Evolutionary conservation across 92 coral and sea anemone species (phyloP).

Genomic region (Actinostola sp.): DNA sequence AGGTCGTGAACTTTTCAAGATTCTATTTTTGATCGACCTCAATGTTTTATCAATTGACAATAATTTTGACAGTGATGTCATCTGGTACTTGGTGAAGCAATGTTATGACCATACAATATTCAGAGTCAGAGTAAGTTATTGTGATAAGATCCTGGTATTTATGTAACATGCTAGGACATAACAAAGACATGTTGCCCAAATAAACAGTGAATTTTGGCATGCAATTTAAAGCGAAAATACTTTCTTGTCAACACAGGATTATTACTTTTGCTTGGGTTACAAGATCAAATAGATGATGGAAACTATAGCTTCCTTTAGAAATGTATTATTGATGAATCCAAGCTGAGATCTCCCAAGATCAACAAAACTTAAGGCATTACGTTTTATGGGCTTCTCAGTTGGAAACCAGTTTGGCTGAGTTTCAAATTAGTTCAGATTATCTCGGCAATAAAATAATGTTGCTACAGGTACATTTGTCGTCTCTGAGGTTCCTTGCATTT

Average conservation of each 20-base stretch:
- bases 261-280: conserved; percentile 1
- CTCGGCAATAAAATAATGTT: too few species aligned
- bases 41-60: conserved; percentile 4
- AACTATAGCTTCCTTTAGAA: not conserved
- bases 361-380: not conserved
- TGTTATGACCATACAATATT: too few species aligned
- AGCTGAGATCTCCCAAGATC: not conserved
- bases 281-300: not conserved
- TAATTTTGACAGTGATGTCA: too few species aligned
- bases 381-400: not conserved
- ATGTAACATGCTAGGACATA: not conserved
- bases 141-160: too few species aligned
- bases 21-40: not conserved
- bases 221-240: not conserved
- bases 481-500: conserved; percentile 9
- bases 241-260: conserved; percentile 5
- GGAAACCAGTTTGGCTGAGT: conserved; percentile 1
- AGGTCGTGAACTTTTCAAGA: conserved; percentile 5
- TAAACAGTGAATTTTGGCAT: not conserved
- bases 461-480: too few species aligned
- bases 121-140: too few species aligned
- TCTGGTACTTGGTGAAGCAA: too few species aligned
- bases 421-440: conserved; percentile 3
- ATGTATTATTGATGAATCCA: conserved; percentile 5
- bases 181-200: not conserved